Base-by-base conservation (phyloP, 2,113 vertebrate genomes). In the Merops nubicus region DNA sequence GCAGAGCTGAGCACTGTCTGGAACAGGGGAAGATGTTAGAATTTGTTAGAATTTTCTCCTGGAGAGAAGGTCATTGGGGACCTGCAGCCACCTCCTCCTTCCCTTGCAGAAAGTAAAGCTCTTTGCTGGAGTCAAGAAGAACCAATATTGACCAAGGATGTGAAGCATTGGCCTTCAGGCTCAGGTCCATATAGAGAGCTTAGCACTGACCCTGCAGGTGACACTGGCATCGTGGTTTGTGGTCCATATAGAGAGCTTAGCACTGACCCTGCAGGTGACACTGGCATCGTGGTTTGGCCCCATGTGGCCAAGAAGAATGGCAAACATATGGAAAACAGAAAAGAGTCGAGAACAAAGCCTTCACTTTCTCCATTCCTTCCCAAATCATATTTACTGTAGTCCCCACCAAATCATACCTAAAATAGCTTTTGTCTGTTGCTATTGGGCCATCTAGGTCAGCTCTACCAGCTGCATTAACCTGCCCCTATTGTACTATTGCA, bases 401-500 rank as follows among this genome's bases (percentile, higher is more conserved):
- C 76, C 33, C 36, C 57, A 72, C 56, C 62, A 96, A 94, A 82
- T 64, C 78, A 56, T 23, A 78, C 91, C 40, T 73, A 93, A 96
- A 96, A 97, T 96, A 97, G 77, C 83, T 95, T 87, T 63, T 47
- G 19, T 51, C 56, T 85, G 64, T 75, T 85, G 83, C 88, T 85
- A 22, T 94, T 94, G 79, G 92, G 79, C 76, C 81, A 62, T 53
- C 57, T 60, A 62, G 48, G 64, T 89, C 0, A 0, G 83, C 60
- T 51, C 73, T 92, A 89, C 83, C 93, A 95, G 80, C 88, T 85
- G 80, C 91, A 85, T 89, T 89, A 82, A 53, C 83, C 67, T 79
- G 86, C 50, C 48, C 70, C 96, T 88, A 96, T 97, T 97, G 93
- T 97, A 72, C 51, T 89, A 69, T 31, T 88, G 88, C 76, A 54